Evolutionary conservation across 2,113 vertebrate species (phyloP), one percentile per base, ranked within the genome.

Genomic region (Polypterus bichir): DNA sequence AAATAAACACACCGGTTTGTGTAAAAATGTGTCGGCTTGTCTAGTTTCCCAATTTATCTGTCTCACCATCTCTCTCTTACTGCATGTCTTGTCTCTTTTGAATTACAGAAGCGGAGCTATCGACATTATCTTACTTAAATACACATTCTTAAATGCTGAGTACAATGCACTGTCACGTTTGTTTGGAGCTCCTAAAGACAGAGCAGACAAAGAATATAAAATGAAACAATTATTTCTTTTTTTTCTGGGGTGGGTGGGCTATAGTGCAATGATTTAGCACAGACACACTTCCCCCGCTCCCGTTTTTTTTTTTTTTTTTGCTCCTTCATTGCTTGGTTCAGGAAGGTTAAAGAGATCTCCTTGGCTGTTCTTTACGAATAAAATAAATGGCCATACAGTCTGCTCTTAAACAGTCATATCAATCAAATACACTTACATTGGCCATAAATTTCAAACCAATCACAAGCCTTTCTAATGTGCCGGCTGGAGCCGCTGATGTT

Each of bases 351-450:
- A 67, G 67, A 70, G 60, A 74, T 72, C 69, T 70, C 66, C 49
- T 70, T 65, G 45, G 64, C 75, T 62, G 66, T 64, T 77, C 71
- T 72, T 70, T 74, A 67, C 66, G 64, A 77, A 77, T 77, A 68
- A 81, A 77, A 79, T 73, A 78, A 80, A 76, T 68, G 62, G 70
- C 57, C 49, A 45, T 60, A 8, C 57, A 71, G 67, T 60, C 70
- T 69, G 70, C 63, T 73, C 67, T 75, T 75, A 77, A 79, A 81
- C 68, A 78, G 68, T 68, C 70, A 76, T 73, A 79, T 84, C 77
- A 81, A 78, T 83, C 74, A 77, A 63, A 73, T 60, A 63, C 80
- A 80, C 76, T 83, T 79, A 80, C 70, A 66, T 75, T 73, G 72
- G 67, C 76, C 70, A 76, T 80, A 71, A 77, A 81, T 77, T 79